A percentile compares a stretch with the other conserved stretches of the same genome.
These are phyloP conservation scores for Rhyacichthys aspro DNA, from an alignment of 2,797 vertebrate species.

Conservation along the genomic window DNA sequence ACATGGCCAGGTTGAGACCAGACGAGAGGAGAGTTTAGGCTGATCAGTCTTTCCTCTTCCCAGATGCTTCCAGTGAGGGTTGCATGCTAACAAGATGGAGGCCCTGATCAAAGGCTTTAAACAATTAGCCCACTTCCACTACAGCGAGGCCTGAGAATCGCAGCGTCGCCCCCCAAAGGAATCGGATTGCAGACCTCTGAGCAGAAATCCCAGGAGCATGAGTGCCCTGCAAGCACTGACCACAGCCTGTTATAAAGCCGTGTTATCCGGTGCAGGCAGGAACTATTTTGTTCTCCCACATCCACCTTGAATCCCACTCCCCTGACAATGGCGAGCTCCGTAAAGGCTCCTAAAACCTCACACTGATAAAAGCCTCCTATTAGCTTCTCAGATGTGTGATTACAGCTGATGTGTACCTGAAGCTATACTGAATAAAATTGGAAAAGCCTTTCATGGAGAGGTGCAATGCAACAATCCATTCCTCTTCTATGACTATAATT, in stretches of 20 bases:
- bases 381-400: conserved; percentile 83
- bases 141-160: conserved; percentile 63
- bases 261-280: conserved; percentile 69
- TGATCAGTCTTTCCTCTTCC: conserved; percentile 57
- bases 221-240: conserved; percentile 66
- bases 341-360: conserved; percentile 75
- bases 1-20: conserved; percentile 42
- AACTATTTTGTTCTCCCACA: conserved; percentile 72
- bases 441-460: conserved; percentile 75
- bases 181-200: conserved; percentile 78
- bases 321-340: conserved; percentile 74
- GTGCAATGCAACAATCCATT: conserved; percentile 71
- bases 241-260: conserved; percentile 62
- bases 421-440: conserved; percentile 68
- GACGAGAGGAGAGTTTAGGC: conserved; percentile 47
- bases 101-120: conserved; percentile 83
- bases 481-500: conserved; percentile 78
- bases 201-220: conserved; percentile 60
- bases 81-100: conserved; percentile 80
- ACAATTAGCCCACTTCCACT: conserved; percentile 81
- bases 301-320: conserved; percentile 68
- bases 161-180: conserved; percentile 57
- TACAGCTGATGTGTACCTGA: conserved; percentile 71
- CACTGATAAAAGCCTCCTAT: conserved; percentile 83
- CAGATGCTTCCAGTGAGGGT: conserved; percentile 80